A percentile compares a stretch with the other conserved stretches of the same genome.
Evolutionary conservation across 2,888 invertebrate genomes (phyloP).

Genomic region (Drosophila cyrtoloma): DNA sequence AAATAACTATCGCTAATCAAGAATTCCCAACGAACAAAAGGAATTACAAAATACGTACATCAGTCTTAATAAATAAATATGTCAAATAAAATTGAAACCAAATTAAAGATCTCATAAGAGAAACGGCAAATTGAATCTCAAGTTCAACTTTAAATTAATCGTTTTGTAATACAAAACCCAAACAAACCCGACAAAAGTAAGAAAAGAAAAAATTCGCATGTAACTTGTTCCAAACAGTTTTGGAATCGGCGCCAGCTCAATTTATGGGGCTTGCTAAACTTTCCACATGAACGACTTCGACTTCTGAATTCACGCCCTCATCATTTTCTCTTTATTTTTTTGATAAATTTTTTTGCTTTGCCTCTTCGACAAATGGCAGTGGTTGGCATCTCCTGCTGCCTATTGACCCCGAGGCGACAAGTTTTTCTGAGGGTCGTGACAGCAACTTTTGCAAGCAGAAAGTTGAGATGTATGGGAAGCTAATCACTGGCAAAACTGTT

Average conservation of each 20-base stretch:
- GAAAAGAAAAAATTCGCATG: slow-evolving; percentile 21
- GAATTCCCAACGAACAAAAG: not conserved
- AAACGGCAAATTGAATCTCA: slow-evolving; percentile 13
- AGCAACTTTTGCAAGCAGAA: slow-evolving; percentile 63
- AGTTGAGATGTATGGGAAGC: slow-evolving; percentile 65
- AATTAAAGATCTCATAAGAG: not conserved
- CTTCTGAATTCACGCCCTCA: slow-evolving; percentile 64
- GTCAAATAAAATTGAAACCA: not conserved
- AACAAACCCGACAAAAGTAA: slow-evolving; percentile 7
- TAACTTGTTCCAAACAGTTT: slow-evolving; percentile 45
- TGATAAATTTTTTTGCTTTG: not conserved
- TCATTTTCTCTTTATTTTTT: slow-evolving; percentile 38
- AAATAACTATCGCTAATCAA: not conserved
- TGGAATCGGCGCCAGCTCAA: slow-evolving; percentile 32
- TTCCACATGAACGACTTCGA: slow-evolving; percentile 61
- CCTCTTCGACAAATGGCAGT: not conserved
- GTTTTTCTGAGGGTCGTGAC: slow-evolving; percentile 63
- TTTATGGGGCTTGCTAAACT: slow-evolving; percentile 51
- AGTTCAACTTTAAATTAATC: slow-evolving; percentile 22
- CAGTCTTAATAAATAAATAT: not conserved
- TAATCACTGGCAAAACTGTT: slow-evolving; percentile 71
- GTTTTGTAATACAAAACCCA: slow-evolving; percentile 31
- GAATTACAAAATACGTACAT: not conserved
- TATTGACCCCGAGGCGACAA: slow-evolving; percentile 58
- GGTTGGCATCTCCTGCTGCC: slow-evolving; percentile 23